phyloP scores from a whole-genome alignment of 2,888 invertebrate species.

The Nephrocerus scutellatus region DNA sequence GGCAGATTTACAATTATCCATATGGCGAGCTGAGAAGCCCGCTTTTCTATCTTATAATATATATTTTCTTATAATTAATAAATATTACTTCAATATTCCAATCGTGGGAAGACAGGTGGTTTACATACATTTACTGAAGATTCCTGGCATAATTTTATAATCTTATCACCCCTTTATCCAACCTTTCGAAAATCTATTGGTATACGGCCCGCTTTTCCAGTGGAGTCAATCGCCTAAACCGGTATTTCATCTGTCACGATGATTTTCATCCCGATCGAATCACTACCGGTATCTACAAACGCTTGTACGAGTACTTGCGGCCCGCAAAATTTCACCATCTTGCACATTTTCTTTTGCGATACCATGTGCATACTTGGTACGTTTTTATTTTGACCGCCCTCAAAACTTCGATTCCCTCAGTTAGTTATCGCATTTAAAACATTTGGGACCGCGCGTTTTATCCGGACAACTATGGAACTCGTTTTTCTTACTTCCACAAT shows the following conservation, averaged over 20 bases:
- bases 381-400: not conserved
- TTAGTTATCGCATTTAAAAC: conserved; percentile 11
- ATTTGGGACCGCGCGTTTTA: conserved; percentile 5
- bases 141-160: too few species aligned
- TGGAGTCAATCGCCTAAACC: conserved; percentile 5
- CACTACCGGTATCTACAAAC: conserved; percentile 4
- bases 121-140: too few species aligned
- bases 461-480: conserved; percentile 5
- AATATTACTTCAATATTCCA: too few species aligned
- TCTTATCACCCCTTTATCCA: not conserved
- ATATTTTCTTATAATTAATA: too few species aligned
- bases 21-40: too few species aligned
- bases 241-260: conserved; percentile 3
- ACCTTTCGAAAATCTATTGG: conserved; percentile 1
- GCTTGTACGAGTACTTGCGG: conserved; percentile 1
- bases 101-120: too few species aligned
- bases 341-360: too few species aligned
- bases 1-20: too few species aligned
- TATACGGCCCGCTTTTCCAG: conserved; percentile 3
- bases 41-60: too few species aligned
- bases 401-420: conserved; percentile 2
- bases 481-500: conserved; percentile 1
- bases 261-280: conserved; percentile 6
- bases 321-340: not conserved
- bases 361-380: too few species aligned